phyloP scores from a whole-genome alignment of 2,797 vertebrate species.

The Typhlichthys subterraneus region DNA sequence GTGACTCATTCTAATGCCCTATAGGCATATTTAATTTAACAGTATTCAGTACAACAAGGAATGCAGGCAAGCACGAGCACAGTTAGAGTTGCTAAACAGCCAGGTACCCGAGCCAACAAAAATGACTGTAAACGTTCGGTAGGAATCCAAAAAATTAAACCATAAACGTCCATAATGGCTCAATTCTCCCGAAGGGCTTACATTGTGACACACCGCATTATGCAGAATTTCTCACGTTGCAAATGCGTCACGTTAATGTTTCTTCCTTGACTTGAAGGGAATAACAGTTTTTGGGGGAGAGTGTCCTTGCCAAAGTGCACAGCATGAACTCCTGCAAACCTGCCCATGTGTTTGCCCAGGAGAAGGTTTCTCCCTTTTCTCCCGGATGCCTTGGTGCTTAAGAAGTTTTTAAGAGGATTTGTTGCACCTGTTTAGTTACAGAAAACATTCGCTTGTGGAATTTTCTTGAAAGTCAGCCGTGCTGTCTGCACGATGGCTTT shows the following conservation, averaged over 20 bases:
- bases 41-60: too few relatives aligned
- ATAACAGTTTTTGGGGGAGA: slow-evolving; percentile 52
- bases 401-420: slow-evolving; percentile 86
- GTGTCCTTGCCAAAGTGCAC: slow-evolving; percentile 72
- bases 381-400: slow-evolving; percentile 72
- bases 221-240: slow-evolving; percentile 54
- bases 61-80: too few relatives aligned
- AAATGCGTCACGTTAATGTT: slow-evolving; percentile 64
- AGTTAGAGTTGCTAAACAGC: too few relatives aligned
- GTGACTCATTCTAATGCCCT: too few relatives aligned
- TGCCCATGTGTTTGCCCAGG: slow-evolving; percentile 76
- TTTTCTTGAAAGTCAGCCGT: slow-evolving; percentile 82
- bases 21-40: too few relatives aligned
- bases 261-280: slow-evolving; percentile 48
- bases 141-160: slow-evolving; percentile 30
- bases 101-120: too few relatives aligned
- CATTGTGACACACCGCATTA: slow-evolving; percentile 23
- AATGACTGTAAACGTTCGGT: too few relatives aligned
- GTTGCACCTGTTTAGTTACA: slow-evolving; percentile 81
- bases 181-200: slow-evolving; percentile 35
- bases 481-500: slow-evolving; percentile 59
- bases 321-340: slow-evolving; percentile 76
- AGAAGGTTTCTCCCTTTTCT: slow-evolving; percentile 72
- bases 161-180: slow-evolving; percentile 27
- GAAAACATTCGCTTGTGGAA: slow-evolving; percentile 76